Evolutionary conservation across 2,113 vertebrate genomes (phyloP).

Genomic region (Piliocolobus tephrosceles): DNA sequence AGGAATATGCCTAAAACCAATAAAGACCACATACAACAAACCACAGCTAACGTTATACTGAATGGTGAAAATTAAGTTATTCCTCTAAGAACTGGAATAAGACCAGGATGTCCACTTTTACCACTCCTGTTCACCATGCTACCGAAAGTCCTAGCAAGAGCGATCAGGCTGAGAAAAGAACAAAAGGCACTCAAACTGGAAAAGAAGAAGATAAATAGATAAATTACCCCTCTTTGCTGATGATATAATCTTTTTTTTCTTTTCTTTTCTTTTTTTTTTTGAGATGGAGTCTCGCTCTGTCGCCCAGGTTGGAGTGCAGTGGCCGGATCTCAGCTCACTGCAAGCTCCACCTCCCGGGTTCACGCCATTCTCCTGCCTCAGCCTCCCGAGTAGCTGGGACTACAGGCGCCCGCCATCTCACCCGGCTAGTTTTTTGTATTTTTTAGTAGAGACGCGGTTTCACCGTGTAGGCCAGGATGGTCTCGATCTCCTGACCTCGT

Average conservation of each 20-base stretch:
- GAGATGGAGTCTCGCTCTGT: no score
- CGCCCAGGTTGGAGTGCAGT: no score
- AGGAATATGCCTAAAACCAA: not conserved
- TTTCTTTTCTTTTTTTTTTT: no score
- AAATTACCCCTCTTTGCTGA: not conserved
- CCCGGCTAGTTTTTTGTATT: no score
- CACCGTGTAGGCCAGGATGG: no score
- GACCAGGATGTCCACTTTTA: not conserved
- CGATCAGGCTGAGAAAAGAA: not conserved
- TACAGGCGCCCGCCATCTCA: no score
- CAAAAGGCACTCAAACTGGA: not conserved
- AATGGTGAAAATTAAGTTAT: not conserved
- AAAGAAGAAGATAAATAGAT: not conserved
- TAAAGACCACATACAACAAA: not conserved
- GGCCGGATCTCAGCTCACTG: no score
- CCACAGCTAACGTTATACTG: not conserved
- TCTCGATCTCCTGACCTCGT: no score
- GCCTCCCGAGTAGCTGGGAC: no score
- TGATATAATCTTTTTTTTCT: not conserved
- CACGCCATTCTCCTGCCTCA: no score
- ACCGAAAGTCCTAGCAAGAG: not conserved
- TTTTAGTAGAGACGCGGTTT: no score
- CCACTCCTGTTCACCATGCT: not conserved
- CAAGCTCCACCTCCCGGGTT: no score
- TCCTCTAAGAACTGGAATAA: not conserved